phyloP scores from a whole-genome alignment of 2,888 invertebrate genomes.

The Petrophora chlorosata region DNA sequence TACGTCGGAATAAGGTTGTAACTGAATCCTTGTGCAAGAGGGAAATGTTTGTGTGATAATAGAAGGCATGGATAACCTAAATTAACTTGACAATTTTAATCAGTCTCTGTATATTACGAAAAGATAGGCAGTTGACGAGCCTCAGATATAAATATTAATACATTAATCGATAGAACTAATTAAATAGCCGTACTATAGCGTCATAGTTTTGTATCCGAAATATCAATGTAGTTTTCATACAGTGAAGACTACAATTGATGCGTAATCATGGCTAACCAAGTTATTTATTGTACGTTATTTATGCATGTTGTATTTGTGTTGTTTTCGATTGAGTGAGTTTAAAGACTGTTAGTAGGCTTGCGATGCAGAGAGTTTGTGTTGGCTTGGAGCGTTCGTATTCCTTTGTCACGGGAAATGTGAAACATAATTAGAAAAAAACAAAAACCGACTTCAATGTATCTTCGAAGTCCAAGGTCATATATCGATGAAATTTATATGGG shows the following conservation, averaged over 20 bases:
- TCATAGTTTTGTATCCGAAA: constrained; percentile 31
- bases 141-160: constrained; percentile 8
- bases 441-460: too few species aligned
- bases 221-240: constrained; percentile 72
- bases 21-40: not conserved
- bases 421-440: too few species aligned
- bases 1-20: too few species aligned
- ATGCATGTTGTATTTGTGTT: constrained; percentile 35
- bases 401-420: too few species aligned
- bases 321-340: constrained; percentile 37
- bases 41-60: not conserved
- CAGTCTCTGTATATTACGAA: constrained; percentile 4
- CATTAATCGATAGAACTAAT: constrained; percentile 17
- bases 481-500: too few species aligned
- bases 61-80: not conserved
- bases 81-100: not conserved
- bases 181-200: constrained; percentile 18
- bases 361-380: constrained; percentile 3
- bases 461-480: too few species aligned
- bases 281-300: constrained; percentile 35
- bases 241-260: constrained; percentile 69
- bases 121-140: constrained; percentile 6
- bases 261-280: constrained; percentile 33
- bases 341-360: constrained; percentile 56
- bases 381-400: too few species aligned